Conservation (phyloP, 2,797 vertebrate genomes). For the Eupleurogrammus muticus region DNA sequence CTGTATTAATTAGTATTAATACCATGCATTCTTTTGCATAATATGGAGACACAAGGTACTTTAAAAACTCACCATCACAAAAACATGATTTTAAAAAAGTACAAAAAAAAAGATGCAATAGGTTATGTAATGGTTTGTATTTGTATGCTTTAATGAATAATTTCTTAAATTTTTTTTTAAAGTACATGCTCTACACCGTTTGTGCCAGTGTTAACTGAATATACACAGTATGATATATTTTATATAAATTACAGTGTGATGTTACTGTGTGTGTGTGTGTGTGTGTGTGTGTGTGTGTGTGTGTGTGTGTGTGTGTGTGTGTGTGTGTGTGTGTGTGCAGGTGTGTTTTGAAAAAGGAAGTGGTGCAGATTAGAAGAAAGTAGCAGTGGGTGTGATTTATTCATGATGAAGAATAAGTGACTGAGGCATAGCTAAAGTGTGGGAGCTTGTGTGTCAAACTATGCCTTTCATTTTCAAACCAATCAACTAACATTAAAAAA, state of each 20-base stretch:
- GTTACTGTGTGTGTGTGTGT: background rate
- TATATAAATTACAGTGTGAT: background rate
- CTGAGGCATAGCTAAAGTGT: constrained; percentile 41
- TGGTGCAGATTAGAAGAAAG: constrained; percentile 54
- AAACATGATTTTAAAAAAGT: background rate
- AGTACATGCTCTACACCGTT: background rate
- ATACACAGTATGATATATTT: no score
- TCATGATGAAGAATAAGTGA: constrained; percentile 71
- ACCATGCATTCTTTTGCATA: no score
- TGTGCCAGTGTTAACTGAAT: no score
- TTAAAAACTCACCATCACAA: no score
- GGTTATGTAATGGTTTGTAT: background rate
- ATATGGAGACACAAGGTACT: no score
- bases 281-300: constrained; percentile 15
- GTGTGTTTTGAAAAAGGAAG: constrained; percentile 49
- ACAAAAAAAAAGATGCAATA: background rate
- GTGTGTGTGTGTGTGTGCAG: constrained; percentile 5
- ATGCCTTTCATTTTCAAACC: constrained; percentile 25
- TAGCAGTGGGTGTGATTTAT: constrained; percentile 74
- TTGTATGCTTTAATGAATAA: background rate
- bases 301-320: constrained; percentile 10
- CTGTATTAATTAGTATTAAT: background rate
- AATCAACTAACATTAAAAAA: constrained; percentile 26
- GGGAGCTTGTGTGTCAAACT: constrained; percentile 8
- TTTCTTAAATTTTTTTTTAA: constrained; percentile 10